phyloP scores from a whole-genome alignment of 2,113 vertebrate species.

The Scopus umbretta region DNA sequence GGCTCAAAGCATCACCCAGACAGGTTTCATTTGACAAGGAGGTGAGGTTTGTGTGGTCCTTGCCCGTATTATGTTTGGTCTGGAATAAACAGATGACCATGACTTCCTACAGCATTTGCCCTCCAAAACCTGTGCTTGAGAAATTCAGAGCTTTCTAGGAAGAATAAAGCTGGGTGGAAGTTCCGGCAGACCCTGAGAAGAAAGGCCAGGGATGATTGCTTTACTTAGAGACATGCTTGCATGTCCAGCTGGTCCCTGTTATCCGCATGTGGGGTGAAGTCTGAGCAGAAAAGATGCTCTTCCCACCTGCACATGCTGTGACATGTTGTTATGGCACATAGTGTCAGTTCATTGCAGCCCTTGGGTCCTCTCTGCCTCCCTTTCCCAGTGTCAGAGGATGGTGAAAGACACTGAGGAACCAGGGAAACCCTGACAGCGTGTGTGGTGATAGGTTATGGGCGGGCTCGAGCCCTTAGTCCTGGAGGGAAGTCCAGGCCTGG shows the following conservation, averaged over 20 bases:
- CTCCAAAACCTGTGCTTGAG: neutral
- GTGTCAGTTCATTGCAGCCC: neutral
- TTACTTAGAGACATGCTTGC: neutral
- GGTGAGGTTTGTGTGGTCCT: neutral
- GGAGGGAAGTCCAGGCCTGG: neutral
- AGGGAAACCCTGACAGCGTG: neutral
- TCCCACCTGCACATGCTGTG: neutral
- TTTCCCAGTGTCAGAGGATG: neutral
- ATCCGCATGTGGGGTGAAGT: neutral
- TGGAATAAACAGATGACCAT: neutral
- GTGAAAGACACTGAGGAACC: neutral
- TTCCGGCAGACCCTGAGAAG: neutral
- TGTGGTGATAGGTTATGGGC: accelerated
- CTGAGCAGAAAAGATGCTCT: neutral
- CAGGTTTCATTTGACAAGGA: neutral
- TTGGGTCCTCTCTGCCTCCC: neutral
- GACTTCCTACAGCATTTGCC: neutral
- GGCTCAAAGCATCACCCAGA: neutral
- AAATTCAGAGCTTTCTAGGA: neutral
- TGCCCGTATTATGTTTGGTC: neutral
- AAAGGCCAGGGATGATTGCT: neutral
- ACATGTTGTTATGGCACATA: neutral
- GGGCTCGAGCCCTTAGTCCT: neutral
- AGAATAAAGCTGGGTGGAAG: neutral
- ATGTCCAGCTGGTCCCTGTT: neutral